Evolutionary conservation across 92 coral and sea anemone genomes (phyloP), one percentile per base, ranked within the genome.

Genomic region (Parazoanthus darwini): DNA sequence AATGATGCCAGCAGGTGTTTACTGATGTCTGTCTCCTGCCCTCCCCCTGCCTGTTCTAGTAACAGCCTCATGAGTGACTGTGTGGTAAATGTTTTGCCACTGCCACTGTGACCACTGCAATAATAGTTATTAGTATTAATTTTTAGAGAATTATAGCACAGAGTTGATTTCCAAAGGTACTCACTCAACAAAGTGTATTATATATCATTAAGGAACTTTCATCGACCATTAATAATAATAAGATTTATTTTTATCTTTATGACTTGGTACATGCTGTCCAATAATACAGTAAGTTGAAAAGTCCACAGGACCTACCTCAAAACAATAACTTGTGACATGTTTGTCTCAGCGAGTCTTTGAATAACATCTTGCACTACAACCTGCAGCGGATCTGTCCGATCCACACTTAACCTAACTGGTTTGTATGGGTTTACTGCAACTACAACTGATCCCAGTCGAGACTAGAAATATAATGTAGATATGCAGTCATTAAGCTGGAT

Each of bases 1-100:
- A 91, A 71, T 18, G 99, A 96, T 39, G 99, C 96, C 58, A 93
- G 79, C 68, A 93, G 91, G 80, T 96, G 99, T 96, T 93, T 96
- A 25, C 91, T 86, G 74, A 96, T 84, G 89, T 96, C 98, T 22
- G 98, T 88, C 36, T 93, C 93, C 37, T 90, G 79, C 48, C 95
- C 96, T 79, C 94, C 98, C 22, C 92, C 91, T 66, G 94, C 88
- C 50, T 90, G 93, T 46, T 92, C 92, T 54, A 96, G 54, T 25
- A 96, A 76, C 63, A 91, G 90, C 70, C 86, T 89, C 42, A 90
- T 85, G 26, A 96, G 79, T 5, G 86, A 90, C 56, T 91, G 92
- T 6, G 98, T 88, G 35, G 91, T 89, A 76, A 82, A 94, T 37
- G 98, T 93, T 80, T 96, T 96, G 16, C 98, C 98, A 88, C 98